These are phyloP conservation scores for Sebastes kiyomatsui DNA, from an alignment of 2,797 vertebrate genomes.

Conservation along the genomic window DNA sequence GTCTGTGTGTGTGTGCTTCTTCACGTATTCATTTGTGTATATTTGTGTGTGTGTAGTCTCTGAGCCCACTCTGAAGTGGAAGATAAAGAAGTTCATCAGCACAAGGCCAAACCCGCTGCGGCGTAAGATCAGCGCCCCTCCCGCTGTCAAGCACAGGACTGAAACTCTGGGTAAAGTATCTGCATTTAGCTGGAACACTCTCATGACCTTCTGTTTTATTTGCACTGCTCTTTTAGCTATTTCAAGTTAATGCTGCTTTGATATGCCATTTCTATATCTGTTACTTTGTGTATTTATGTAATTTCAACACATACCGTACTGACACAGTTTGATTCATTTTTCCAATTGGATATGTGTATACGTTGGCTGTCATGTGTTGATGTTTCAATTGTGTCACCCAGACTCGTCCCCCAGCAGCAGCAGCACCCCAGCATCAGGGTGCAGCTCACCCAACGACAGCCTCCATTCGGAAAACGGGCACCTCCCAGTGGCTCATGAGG, in stretches of 20 bases:
- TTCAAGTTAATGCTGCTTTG: neutral
- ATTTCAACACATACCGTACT: neutral
- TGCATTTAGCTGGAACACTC: neutral
- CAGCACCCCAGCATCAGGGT: slow-evolving; percentile 86
- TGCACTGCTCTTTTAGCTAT: neutral
- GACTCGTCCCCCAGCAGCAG: slow-evolving; percentile 90
- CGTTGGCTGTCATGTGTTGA: neutral
- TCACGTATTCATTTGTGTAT: slow-evolving; percentile 1
- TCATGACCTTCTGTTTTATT: neutral
- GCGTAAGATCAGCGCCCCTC: slow-evolving; percentile 90
- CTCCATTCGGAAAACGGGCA: slow-evolving; percentile 81
- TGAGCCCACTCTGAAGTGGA: slow-evolving; percentile 91
- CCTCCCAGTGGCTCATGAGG: slow-evolving; percentile 83
- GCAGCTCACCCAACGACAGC: slow-evolving; percentile 90
- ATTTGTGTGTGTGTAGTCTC: slow-evolving; percentile 79
- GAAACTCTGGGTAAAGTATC: slow-evolving; percentile 82
- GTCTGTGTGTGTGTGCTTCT: neutral
- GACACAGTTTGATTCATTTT: neutral
- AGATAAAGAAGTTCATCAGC: slow-evolving; percentile 87
- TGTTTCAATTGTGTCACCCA: slow-evolving; percentile 48
- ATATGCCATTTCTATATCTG: neutral
- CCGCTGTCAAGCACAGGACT: slow-evolving; percentile 83
- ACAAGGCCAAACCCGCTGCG: slow-evolving; percentile 88
- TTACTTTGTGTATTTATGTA: neutral
- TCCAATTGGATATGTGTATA: neutral